Evolutionary conservation across 2,888 invertebrate genomes (phyloP), one percentile per base, ranked within the genome.

Genomic region (Rotaria macrura): DNA sequence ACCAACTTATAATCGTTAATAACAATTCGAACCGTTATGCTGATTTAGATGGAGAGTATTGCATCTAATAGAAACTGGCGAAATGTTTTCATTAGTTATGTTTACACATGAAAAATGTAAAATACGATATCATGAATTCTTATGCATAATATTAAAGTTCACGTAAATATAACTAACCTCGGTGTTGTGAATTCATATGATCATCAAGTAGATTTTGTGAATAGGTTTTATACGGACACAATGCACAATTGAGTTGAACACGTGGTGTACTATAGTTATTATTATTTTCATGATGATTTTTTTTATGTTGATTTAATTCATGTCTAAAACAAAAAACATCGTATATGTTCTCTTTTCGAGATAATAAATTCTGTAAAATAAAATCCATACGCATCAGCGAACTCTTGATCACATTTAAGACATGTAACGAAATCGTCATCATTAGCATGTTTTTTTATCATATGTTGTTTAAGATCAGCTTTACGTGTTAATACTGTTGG

Each of bases 381-480:
- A 14, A 65, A 65, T 6, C 20, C 72, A 40, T 72, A 72, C 72
- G 34, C 7, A 72, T 72, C 40, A 23, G 72, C 38, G 25, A 72
- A 72, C 23, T 72, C 72, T 38, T 23, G 72, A 38, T 72, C 72
- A 38, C 72, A 72, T 72, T 72, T 34, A 17, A 38, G 38, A 40
- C 72, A 72, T 38, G 34, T 38, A 38, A 72, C 34, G 23, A 72
- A 72, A 38, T 72, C 38, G 38, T 72, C 72, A 72, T 40, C 72
- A 72, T 72, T 72, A 38, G 34, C 20, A 72, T 72, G 72, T 23
- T 72, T 72, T 72, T 72, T 72, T 9, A 72, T 17, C 34, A 72
- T 72, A 72, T 72, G 72, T 23, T 72, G 72, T 72, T 72, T 72
- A 20, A 72, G 40, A 72, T 72, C 72, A 38, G 72, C 34, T 72